Evolutionary conservation across 2,797 vertebrate genomes (phyloP).

Genomic region (Echeneis naucrates): DNA sequence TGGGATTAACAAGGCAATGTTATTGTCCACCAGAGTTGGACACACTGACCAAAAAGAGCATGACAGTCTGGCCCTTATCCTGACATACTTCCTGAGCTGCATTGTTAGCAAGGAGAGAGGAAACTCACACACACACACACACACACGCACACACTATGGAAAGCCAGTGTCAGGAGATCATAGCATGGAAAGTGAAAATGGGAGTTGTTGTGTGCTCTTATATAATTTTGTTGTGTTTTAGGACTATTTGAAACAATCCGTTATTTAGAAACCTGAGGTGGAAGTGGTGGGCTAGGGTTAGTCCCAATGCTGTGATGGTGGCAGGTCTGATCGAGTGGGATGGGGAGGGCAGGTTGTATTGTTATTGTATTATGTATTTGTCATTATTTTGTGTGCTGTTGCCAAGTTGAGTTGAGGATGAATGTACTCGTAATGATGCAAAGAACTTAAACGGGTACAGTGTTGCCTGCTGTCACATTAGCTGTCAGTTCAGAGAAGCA

Average conservation of each 20-base stretch:
- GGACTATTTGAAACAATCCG: too few species aligned
- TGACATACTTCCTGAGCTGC: slow-evolving; percentile 85
- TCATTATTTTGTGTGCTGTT: neutral
- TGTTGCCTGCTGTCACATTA: too few species aligned
- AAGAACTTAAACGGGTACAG: too few species aligned
- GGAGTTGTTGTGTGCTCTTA: slow-evolving; percentile 66
- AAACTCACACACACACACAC: slow-evolving; percentile 61
- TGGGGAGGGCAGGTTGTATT: too few species aligned
- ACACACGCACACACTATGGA: slow-evolving; percentile 43
- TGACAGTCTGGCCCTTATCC: slow-evolving; percentile 82
- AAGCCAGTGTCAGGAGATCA: slow-evolving; percentile 71
- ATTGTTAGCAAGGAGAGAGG: slow-evolving; percentile 83
- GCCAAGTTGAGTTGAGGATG: slow-evolving; percentile 58
- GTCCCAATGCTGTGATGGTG: too few species aligned
- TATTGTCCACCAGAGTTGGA: slow-evolving; percentile 60
- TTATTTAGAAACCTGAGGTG: too few species aligned
- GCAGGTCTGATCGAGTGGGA: too few species aligned
- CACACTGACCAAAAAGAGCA: slow-evolving; percentile 70
- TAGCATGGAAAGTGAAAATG: slow-evolving; percentile 70
- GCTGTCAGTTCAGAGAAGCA: too few species aligned
- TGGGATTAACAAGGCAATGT: slow-evolving; percentile 54
- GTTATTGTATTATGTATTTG: too few species aligned
- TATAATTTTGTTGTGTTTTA: slow-evolving; percentile 31
- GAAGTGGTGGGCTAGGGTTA: too few species aligned
- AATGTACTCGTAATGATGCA: too few species aligned